Conservation (phyloP, 2,888 invertebrate genomes). For the Pristionchus entomophagus region DNA sequence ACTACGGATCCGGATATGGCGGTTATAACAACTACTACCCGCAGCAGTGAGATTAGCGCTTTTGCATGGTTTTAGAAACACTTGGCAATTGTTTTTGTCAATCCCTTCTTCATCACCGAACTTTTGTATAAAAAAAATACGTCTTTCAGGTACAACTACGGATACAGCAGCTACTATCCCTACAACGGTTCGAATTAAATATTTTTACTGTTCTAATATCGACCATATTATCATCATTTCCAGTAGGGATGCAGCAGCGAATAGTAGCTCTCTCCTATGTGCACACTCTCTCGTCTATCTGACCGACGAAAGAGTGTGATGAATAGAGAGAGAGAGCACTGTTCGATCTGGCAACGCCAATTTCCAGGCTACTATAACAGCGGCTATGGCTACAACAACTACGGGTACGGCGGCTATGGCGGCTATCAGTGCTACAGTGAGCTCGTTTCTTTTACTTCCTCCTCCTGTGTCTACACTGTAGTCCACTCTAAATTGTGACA, state of each 20-base stretch:
- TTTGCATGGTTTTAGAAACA: not conserved
- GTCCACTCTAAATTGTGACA: no score
- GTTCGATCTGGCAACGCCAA: no score
- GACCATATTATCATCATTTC: no score
- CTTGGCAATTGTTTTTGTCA: not conserved
- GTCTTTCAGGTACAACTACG: not conserved
- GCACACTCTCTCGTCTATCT: no score
- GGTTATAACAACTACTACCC: not conserved
- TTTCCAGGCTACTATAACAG: not conserved
- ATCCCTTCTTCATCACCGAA: not conserved
- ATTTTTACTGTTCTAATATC: not conserved
- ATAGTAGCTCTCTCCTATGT: no score
- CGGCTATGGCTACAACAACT: conserved; percentile 13
- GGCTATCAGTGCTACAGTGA: not conserved
- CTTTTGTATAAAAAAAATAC: not conserved
- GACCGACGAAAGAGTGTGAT: no score
- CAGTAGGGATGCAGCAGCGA: no score
- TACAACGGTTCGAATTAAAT: conserved; percentile 10
- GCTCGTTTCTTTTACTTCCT: not conserved
- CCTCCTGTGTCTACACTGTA: no score
- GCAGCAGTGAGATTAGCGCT: not conserved
- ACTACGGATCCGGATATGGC: not conserved
- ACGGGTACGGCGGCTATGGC: not conserved
- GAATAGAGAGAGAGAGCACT: no score
- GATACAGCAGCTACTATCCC: not conserved